Conservation (phyloP, 2,888 invertebrate genomes). For the Ophion slaviceki region DNA sequence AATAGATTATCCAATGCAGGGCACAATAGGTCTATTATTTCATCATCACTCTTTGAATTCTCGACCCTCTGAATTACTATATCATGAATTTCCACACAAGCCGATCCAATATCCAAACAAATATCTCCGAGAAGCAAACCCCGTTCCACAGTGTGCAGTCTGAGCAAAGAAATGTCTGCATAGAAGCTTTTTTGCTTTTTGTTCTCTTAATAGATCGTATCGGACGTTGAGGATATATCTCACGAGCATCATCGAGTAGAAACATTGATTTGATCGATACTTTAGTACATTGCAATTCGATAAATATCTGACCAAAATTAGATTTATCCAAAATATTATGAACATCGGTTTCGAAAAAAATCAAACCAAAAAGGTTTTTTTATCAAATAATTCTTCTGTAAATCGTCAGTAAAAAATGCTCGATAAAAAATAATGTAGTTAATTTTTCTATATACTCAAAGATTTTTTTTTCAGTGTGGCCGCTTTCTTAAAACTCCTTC, state of each 20-base stretch:
- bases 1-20: slow-evolving; percentile 45
- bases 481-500: neutral
- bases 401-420: too few relatives aligned
- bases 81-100: slow-evolving; percentile 28
- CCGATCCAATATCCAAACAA: neutral
- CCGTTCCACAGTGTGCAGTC: slow-evolving; percentile 33
- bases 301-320: neutral
- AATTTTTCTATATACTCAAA: too few relatives aligned
- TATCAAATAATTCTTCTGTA: neutral
- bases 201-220: slow-evolving; percentile 5
- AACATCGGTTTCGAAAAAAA: neutral
- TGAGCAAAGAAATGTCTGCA: slow-evolving; percentile 37
- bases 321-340: neutral
- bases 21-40: slow-evolving; percentile 37
- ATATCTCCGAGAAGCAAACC: slow-evolving; percentile 32
- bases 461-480: too few relatives aligned
- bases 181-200: slow-evolving; percentile 42
- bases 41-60: slow-evolving; percentile 20
- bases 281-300: neutral
- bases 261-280: neutral
- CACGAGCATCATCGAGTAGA: neutral
- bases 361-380: neutral
- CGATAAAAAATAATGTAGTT: too few relatives aligned
- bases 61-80: slow-evolving; percentile 38
- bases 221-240: neutral